Base-by-base conservation (phyloP, 2,797 vertebrate species). In the Parauchenoglanis ngamensis region DNA sequence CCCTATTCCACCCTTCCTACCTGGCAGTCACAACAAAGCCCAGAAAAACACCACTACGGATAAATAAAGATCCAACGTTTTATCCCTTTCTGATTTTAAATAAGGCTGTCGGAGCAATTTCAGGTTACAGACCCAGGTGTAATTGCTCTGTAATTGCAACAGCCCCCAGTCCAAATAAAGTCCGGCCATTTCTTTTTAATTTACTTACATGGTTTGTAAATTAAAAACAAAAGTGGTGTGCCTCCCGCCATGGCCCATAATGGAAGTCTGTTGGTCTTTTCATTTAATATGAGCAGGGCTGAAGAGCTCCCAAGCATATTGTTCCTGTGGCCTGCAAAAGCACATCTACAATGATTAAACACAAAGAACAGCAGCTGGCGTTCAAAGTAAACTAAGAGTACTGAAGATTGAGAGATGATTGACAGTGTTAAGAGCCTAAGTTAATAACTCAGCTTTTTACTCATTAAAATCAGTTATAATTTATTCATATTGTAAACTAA, bases 171-270 rank as follows among this genome's bases (percentile, higher is more conserved):
- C n/a, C 67, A 86, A 75, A 82, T 82, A 72, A 23, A 10, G 54
- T 61, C 11, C 6, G 5, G 56, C n/a, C 19, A 49, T 81, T 81
- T 81, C 54, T 49, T 46, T 59, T 72, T 81, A 46, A 81, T 86
- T 81, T 72, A 46, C 56, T 81, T 72, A 46, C 67, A 73, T 31
- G 56, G 78, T 40, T 80, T 82, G 44, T 82, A 82, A 87, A 87
- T 87, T 72, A 75, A 65, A 86, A 75, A 72, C 59, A 56, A 52
- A 49, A 63, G 67, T 44, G 28, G 23, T 44, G 8, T 17, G 46
- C 46, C 80, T 67, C 25, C n/a, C 21, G n/a, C n/a, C n/a, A 83
- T 28, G 25, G 79, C 40, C 25, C 3, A 21, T 67, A 67, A 65
- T 19, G 15, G 17, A 65, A 82, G 21, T 63, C 7, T 59, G 56